These are phyloP conservation scores for Lamprotornis superbus DNA, from an alignment of 2,113 vertebrate species.

Conservation along the genomic window DNA sequence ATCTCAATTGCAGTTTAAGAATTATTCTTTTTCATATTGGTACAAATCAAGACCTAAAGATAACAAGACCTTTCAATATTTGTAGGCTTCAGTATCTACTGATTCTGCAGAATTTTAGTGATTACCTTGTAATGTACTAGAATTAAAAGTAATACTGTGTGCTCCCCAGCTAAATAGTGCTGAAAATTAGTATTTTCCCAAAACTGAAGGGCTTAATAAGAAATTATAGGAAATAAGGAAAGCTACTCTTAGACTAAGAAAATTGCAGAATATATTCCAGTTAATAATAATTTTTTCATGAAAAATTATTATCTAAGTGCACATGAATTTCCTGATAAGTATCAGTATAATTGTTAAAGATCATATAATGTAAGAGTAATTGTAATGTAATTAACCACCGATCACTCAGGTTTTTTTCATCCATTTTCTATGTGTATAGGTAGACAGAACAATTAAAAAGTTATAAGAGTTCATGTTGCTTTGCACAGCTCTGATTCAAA, in stretches of 20 bases:
- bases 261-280: not conserved
- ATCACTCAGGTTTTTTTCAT: not conserved
- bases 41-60: not conserved
- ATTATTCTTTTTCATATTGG: not conserved
- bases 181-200: not conserved
- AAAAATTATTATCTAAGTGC: not conserved
- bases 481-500: not conserved
- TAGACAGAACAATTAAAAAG: constrained; percentile 11
- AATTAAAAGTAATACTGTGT: not conserved
- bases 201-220: not conserved
- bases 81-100: not conserved
- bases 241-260: not conserved
- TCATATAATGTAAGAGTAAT: not conserved
- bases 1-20: not conserved
- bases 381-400: not conserved
- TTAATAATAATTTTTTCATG: not conserved
- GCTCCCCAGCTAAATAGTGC: not conserved
- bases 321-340: not conserved
- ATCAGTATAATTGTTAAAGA: not conserved
- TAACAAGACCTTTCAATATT: not conserved
- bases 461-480: not conserved
- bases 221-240: not conserved
- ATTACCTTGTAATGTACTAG: not conserved
- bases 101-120: not conserved
- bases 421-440: not conserved